Percentiles rank a stretch among this genome's conserved stretches.
These are phyloP conservation scores for Pseudolaguvia tuberculata DNA, from an alignment of 2,113 vertebrate species.

Conservation along the genomic window DNA sequence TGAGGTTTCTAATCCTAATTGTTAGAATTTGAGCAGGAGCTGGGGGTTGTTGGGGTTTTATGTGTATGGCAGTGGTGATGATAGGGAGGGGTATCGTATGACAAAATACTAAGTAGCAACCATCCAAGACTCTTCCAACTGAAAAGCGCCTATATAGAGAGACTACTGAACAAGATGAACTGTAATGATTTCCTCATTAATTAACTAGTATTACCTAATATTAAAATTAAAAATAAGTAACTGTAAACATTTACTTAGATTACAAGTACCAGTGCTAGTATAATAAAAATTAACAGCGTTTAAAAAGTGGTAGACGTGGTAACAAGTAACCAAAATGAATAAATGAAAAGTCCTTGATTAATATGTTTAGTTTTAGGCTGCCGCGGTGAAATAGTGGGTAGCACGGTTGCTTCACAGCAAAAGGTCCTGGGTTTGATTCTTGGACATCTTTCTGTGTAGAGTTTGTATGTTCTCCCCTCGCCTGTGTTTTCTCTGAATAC, in stretches of 20 bases:
- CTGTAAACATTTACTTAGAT: not conserved
- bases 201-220: not conserved
- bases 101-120: conserved; percentile 25
- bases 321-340: not conserved
- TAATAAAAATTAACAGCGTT: not conserved
- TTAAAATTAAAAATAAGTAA: too few relatives aligned
- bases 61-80: not conserved
- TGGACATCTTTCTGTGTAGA: too few relatives aligned
- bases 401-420: too few relatives aligned
- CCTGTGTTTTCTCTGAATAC: too few relatives aligned
- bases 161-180: conserved; percentile 34
- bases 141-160: conserved; percentile 28
- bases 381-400: too few relatives aligned
- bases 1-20: conserved; percentile 18
- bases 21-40: conserved; percentile 7
- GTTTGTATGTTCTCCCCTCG: too few relatives aligned
- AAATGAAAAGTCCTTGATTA: not conserved
- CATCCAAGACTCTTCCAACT: conserved; percentile 8
- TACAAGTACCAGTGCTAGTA: not conserved
- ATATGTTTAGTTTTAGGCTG: too few relatives aligned
- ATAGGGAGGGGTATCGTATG: not conserved
- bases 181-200: conserved; percentile 32
- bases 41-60: not conserved
- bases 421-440: too few relatives aligned
- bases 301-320: not conserved